Base-by-base conservation (phyloP, 2,888 invertebrate genomes). In the Diarsia mendica region DNA sequence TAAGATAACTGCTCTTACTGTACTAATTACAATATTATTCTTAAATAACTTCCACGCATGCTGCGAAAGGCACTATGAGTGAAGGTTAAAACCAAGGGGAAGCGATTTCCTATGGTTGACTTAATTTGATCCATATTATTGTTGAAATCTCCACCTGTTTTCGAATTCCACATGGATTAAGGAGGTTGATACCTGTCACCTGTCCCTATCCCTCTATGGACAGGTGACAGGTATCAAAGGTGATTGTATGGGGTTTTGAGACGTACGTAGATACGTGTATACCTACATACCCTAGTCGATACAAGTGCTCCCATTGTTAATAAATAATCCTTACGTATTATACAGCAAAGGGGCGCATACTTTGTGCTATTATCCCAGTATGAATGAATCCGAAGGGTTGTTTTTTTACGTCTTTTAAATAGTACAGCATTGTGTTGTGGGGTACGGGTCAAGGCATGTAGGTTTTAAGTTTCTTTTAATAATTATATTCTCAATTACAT, bases 241-340 rank as follows among this genome's bases (percentile, higher is more conserved):
- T 39, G 51, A 13, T n/a, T 68, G 28, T 67, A 61, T 70, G 13
- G 68, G n/a, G 15, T n/a, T 3, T 3, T 1, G 39, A 18, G 28
- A 78, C 39, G 3, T 28, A 78, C 39, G 3, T 28, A 13, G 4
- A 23, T 33, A 9, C 28, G 5, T 8, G 39, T 23, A n/a, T n/a
- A 66, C 18, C 0, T 74, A n/a, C 3, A 18, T 46, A 46, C 44
- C 20, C 13, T 8, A 2, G 13, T 13, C 28, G 20, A 6, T 28
- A 28, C 20, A 75, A 28, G 66, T 77, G 18, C 18, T 58, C 67
- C 55, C 15, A 18, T 58, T 58, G 67, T 23, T 8, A 23, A 28
- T 28, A 10, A 15, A 55, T 53, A 39, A 28, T 51, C 33, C n/a
- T 49, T 39, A 39, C 39, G 39, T 10, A 10, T 18, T 44, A 75